These are phyloP conservation scores for Paguma larvata DNA, from an alignment of 2,797 vertebrate species.

Conservation along the genomic window DNA sequence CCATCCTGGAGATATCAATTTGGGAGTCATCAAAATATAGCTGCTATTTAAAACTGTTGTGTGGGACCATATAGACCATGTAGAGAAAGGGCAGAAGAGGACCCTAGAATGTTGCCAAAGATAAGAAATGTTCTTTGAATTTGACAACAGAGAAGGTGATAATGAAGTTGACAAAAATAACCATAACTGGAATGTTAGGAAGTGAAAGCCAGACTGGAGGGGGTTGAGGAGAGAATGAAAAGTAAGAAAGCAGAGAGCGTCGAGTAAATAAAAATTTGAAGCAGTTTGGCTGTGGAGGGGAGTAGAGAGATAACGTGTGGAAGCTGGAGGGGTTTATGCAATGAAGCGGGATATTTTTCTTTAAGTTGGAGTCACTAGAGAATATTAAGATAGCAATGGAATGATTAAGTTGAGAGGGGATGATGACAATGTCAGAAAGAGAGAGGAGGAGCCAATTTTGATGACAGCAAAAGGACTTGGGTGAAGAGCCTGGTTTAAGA, in stretches of 20 bases:
- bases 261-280: not conserved
- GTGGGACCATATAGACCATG: not conserved
- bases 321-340: not conserved
- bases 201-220: not conserved
- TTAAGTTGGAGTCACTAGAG: not conserved
- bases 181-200: not conserved
- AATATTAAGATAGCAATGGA: not conserved
- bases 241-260: not conserved
- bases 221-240: not conserved
- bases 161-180: not conserved
- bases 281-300: not conserved
- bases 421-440: not conserved
- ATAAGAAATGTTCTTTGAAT: not conserved
- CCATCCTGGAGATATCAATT: not conserved
- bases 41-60: not conserved
- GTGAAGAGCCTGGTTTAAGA: not conserved
- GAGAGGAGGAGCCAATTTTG: not conserved
- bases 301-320: not conserved
- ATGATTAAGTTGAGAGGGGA: not conserved
- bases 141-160: not conserved
- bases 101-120: not conserved
- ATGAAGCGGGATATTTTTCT: not conserved
- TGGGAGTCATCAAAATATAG: not conserved
- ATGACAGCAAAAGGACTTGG: not conserved
- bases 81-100: not conserved